These are phyloP conservation scores for Leucophenga montana DNA, from an alignment of 2,888 invertebrate genomes.

Conservation along the genomic window DNA sequence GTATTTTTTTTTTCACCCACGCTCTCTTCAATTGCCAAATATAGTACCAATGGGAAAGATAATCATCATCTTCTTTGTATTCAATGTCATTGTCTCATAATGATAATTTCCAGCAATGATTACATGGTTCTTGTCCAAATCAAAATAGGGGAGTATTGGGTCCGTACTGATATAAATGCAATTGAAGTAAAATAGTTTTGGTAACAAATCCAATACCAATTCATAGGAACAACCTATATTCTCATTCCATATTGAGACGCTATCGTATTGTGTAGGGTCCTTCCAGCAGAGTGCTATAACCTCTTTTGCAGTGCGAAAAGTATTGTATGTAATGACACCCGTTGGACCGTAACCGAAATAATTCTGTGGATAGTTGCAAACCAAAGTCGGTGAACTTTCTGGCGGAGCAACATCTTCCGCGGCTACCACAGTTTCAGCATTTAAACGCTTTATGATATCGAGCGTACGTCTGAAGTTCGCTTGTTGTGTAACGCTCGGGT, in stretches of 20 bases:
- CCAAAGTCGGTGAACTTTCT: conserved; percentile 55
- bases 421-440: conserved; percentile 51
- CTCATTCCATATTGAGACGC: conserved; percentile 64
- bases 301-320: conserved; percentile 59
- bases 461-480: conserved; percentile 41
- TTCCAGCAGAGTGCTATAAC: conserved; percentile 48
- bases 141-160: conserved; percentile 44
- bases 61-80: conserved; percentile 53
- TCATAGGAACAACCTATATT: conserved; percentile 59
- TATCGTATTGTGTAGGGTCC: conserved; percentile 51
- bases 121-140: conserved; percentile 34
- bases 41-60: conserved; percentile 66
- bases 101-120: conserved; percentile 60
- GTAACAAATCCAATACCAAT: conserved; percentile 52
- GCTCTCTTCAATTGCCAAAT: conserved; percentile 49
- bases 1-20: no score
- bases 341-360: conserved; percentile 48
- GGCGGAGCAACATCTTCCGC: conserved; percentile 38
- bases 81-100: conserved; percentile 59
- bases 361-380: conserved; percentile 60
- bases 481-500: conserved; percentile 44
- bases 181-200: conserved; percentile 63
- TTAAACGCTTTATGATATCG: conserved; percentile 44
- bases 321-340: conserved; percentile 57
- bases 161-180: conserved; percentile 55